These are phyloP conservation scores for Hypomesus transpacificus DNA, from an alignment of 2,113 vertebrate species.

Conservation along the genomic window DNA sequence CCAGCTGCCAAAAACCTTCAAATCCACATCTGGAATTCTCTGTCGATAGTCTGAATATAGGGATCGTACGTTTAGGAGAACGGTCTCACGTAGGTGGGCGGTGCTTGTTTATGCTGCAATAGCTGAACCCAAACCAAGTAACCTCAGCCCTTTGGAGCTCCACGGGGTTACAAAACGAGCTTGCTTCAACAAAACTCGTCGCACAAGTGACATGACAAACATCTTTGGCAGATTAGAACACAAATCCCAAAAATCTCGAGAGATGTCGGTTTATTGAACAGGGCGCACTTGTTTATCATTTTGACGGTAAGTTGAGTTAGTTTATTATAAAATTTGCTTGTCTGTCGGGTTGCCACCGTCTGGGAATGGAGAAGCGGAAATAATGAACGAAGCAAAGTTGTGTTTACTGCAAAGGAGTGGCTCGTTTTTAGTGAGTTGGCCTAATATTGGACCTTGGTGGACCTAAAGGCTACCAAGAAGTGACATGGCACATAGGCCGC, in stretches of 20 bases:
- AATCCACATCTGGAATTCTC: too few relatives aligned
- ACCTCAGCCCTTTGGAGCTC: too few relatives aligned
- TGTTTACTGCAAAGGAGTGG: slow-evolving; percentile 33
- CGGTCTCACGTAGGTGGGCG: too few relatives aligned
- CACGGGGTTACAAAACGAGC: too few relatives aligned
- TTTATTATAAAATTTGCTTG: slow-evolving; percentile 9
- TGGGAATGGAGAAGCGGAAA: slow-evolving; percentile 33
- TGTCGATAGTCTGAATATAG: too few relatives aligned
- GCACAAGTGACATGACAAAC: slow-evolving; percentile 10
- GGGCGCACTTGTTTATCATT: too few relatives aligned
- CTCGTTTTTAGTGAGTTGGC: background rate
- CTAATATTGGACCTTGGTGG: too few relatives aligned
- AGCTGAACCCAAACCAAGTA: too few relatives aligned
- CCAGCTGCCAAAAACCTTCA: too few relatives aligned
- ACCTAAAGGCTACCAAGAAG: background rate
- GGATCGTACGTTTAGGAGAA: too few relatives aligned
- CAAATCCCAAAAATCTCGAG: background rate
- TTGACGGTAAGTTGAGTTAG: background rate
- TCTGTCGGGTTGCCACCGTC: slow-evolving; percentile 19
- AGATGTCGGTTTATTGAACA: background rate
- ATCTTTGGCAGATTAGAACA: background rate
- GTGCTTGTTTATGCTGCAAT: too few relatives aligned
- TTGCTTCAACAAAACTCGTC: background rate
- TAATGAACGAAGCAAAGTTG: slow-evolving; percentile 14
- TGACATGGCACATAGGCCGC: background rate